phyloP scores from a whole-genome alignment of 2,888 invertebrate genomes.

The Noctua pronuba region DNA sequence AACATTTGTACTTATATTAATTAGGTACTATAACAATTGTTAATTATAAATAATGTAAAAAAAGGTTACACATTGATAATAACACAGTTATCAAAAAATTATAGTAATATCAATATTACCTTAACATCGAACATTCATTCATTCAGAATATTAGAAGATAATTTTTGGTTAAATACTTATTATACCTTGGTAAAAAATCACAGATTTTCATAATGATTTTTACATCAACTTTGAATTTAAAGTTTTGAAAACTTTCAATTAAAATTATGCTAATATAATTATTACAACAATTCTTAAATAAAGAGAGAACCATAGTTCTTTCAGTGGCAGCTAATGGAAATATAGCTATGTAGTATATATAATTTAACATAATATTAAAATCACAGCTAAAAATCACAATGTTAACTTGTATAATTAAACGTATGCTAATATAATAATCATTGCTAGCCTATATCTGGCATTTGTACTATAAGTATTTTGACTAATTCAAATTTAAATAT shows the following conservation, averaged over 20 bases:
- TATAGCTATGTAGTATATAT: slow-evolving; percentile 44
- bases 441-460: slow-evolving; percentile 41
- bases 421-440: slow-evolving; percentile 45
- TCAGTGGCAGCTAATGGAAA: slow-evolving; percentile 42
- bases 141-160: no score
- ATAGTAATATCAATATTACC: slow-evolving; percentile 41
- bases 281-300: slow-evolving; percentile 39
- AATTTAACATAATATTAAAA: slow-evolving; percentile 42
- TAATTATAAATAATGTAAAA: slow-evolving; percentile 30
- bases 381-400: slow-evolving; percentile 44
- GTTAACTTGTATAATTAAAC: slow-evolving; percentile 44
- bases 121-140: slow-evolving; percentile 23
- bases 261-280: slow-evolving; percentile 38
- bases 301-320: slow-evolving; percentile 41
- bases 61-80: slow-evolving; percentile 36
- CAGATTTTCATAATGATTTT: slow-evolving; percentile 42
- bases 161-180: not conserved
- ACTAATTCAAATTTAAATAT: slow-evolving; percentile 41
- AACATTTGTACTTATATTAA: slow-evolving; percentile 38
- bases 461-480: slow-evolving; percentile 43
- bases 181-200: slow-evolving; percentile 40
- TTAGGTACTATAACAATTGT: slow-evolving; percentile 35
- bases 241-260: slow-evolving; percentile 35
- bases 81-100: slow-evolving; percentile 40
- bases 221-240: slow-evolving; percentile 40